Base-by-base conservation (phyloP, 2,797 vertebrate species). In the Gymnocypris eckloni region DNA sequence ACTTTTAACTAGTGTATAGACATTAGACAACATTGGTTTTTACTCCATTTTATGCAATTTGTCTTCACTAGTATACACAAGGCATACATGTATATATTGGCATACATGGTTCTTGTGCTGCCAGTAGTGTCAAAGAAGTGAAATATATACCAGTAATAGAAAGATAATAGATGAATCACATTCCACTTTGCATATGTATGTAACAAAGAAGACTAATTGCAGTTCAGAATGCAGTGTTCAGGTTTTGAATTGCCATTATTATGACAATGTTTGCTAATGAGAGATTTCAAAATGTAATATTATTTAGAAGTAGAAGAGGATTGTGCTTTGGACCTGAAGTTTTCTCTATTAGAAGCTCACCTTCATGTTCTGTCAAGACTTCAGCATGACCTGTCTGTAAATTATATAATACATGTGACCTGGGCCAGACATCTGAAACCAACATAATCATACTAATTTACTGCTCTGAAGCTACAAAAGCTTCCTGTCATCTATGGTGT, bases 381-480 rank as follows among this genome's bases (percentile, higher is more conserved):
- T 76, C 12, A 22, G 48, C 9, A 3, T 48, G 33, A 56, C 11
- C 33, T 11, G 10, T 64, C n/a, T 45, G 13, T 64, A 9, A 28
- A 45, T 79, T 18, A 28, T 18, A 25, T 79, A 78, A 61, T 43
- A 79, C 37, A 28, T 3, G 18, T 79, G 39, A 45, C 59, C 41
- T 48, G 59, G 59, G 41, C 25, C 61, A 79, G 59, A 48, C 39
- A 13, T 71, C 15, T 71, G 37, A 71, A 43, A 13, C 43, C 79
- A 81, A 37, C 2, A 11, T 9, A 81, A 71, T 81, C 25, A 8
- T 61, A 11, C 77, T 82, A 39, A 45, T 83, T 61, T 67, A 76
- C 43, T 75, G 3, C 18, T 20, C 15, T 54, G 25, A 25, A 52
- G 71, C 20, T 76, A 54, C 59, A 77, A 61, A 77, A 52, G 33